Percentiles rank a stretch among this genome's conserved stretches.
phyloP scores from a whole-genome alignment of 2,113 vertebrate species.

The Tympanuchus pallidicinctus region DNA sequence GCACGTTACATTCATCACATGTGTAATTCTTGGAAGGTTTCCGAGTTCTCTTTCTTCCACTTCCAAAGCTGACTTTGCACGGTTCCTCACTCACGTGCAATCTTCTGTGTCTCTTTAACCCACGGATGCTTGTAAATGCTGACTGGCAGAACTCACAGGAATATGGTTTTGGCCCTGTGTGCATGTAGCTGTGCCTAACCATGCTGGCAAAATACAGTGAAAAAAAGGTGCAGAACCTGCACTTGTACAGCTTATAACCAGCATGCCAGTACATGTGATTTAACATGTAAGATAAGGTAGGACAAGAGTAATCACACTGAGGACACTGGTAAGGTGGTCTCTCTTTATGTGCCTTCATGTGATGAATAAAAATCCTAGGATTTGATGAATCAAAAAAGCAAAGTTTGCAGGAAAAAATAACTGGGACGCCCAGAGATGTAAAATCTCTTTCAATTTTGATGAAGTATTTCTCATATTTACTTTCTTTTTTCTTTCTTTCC shows the following conservation, averaged over 20 bases:
- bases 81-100: not conserved
- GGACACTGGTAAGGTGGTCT: slow-evolving; percentile 58
- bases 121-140: not conserved
- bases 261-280: slow-evolving; percentile 70
- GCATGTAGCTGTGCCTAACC: slow-evolving; percentile 45
- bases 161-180: not conserved
- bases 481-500: slow-evolving; percentile 31
- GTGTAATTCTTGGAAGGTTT: not conserved
- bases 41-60: not conserved
- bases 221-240: slow-evolving; percentile 59
- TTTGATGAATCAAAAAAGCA: slow-evolving; percentile 50
- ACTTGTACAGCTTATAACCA: slow-evolving; percentile 61
- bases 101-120: not conserved
- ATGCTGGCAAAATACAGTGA: slow-evolving; percentile 39
- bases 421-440: not conserved
- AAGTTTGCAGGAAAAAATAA: slow-evolving; percentile 52
- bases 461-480: slow-evolving; percentile 51
- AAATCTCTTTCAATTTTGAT: slow-evolving; percentile 41
- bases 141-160: slow-evolving; percentile 43
- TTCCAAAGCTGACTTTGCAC: accelerated
- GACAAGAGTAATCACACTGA: slow-evolving; percentile 29
- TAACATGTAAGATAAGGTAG: slow-evolving; percentile 15
- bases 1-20: not conserved
- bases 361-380: slow-evolving; percentile 46
- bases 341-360: slow-evolving; percentile 51